phyloP scores from a whole-genome alignment of 2,888 invertebrate species.

The Caenorhabditis parvicauda region DNA sequence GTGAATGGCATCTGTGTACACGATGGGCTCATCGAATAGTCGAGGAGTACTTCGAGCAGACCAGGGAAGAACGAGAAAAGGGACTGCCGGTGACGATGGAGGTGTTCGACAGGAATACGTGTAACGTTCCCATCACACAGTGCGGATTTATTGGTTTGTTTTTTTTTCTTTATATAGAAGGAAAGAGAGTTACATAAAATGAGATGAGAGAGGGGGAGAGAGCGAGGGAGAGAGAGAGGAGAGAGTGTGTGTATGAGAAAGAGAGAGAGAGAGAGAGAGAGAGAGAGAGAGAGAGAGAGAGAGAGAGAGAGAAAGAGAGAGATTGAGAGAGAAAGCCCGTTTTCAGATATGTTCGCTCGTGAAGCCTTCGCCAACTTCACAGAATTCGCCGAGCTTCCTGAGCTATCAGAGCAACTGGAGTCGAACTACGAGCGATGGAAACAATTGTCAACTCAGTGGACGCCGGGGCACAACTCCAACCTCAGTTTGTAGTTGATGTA shows the following conservation, averaged over 20 bases:
- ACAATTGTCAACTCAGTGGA: constrained; percentile 48
- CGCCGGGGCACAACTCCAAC: constrained; percentile 44
- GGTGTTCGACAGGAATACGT: constrained; percentile 88
- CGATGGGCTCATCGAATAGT: constrained; percentile 89
- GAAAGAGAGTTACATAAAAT: too few species aligned
- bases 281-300: too few species aligned
- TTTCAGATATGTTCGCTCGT: constrained; percentile 84
- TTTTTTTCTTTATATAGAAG: too few species aligned
- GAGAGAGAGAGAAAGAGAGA: too few species aligned
- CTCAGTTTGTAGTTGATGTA: constrained; percentile 7
- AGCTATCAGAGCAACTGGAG: constrained; percentile 53
- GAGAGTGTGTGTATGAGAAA: too few species aligned
- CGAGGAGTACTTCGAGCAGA: constrained; percentile 93
- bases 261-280: too few species aligned
- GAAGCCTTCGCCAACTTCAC: constrained; percentile 98
- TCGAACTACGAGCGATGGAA: constrained; percentile 60
- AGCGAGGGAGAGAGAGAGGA: too few species aligned
- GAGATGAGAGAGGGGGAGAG: too few species aligned
- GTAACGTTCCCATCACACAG: constrained; percentile 95
- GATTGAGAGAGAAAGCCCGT: too few species aligned
- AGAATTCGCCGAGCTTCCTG: constrained; percentile 64
- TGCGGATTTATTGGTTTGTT: constrained; percentile 70
- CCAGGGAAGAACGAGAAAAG: constrained; percentile 87
- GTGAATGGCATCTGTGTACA: constrained; percentile 77
- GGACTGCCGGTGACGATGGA: constrained; percentile 95